Base-by-base conservation (phyloP, 2,888 invertebrate genomes). In the Calameuta idolon region DNA sequence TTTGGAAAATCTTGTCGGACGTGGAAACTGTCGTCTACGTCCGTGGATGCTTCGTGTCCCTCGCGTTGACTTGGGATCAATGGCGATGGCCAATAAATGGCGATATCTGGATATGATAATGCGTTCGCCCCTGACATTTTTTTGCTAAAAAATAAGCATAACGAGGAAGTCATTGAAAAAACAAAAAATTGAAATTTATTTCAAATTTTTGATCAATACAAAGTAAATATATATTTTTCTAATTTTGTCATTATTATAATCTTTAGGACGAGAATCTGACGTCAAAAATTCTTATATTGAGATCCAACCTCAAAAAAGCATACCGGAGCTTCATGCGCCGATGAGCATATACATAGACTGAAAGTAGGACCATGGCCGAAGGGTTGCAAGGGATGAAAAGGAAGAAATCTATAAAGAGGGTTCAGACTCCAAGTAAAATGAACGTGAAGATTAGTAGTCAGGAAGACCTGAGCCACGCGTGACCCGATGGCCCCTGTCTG, bases 401-500 rank as follows among this genome's bases (percentile, higher is more conserved):
- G 15, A 55, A 55, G 2, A 55, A 55, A 55, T 55, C 55, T 55
- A 55, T 55, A 55, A 55, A 55, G 55, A 55, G 55, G 55, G 55
- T 55, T 2, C 23, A 23, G 55, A 55, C 55, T 55, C 23, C 55
- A 55, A 55, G 55, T 55, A 55, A 71, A 71, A 71, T 31, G 71
- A 33, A 31, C 33, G 71, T 71, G 34, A 77, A 82, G 78, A 83
- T 82, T 81, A 81, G 81, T 74, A 74, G 77, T 79, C 76, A 37
- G 69, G 75, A 75, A 69, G 76, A 76, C 71, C 55, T 30, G 34
- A 69, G 69, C 76, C 87, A 85, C 85, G 85, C 81, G 86, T 82
- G 86, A 87, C 84, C 87, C 85, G 81, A 76, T 82, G 83, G 81
- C 81, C 81, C 80, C 81, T 81, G 81, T 76, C 80, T 80, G 80